Base-by-base conservation (phyloP, 2,888 invertebrate species). In the Chloroclysta siterata region DNA sequence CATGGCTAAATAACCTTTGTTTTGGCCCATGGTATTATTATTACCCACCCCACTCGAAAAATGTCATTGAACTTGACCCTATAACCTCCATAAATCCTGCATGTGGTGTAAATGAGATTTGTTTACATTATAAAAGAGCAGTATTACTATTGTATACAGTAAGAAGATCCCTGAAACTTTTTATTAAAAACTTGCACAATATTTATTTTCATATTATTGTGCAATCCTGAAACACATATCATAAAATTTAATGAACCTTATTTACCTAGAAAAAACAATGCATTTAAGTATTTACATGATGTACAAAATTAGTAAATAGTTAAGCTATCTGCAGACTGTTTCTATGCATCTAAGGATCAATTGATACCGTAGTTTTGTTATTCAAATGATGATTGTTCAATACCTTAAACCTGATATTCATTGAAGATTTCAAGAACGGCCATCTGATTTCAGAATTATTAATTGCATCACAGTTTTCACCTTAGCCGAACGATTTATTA, bases 401-500 rank as follows among this genome's bases (percentile, higher is more conserved):
- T 89, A 93, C 93, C 88, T 82, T 65, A 78, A 82, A 82, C 72
- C 89, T 83, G 89, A 91, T 70, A 75, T 75, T 77, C 73, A 63
- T 71, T 93, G 93, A 91, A 68, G 93, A 94, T 88, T 78, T 85
- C 82, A 65, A 93, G 94, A 94, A 94, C 93, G 94, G 94, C 94
- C 94, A 94, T 90, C 94, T 94, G 94, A 93, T 72, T 14, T 14
- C 47, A 15, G 63, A 48, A 39, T 5, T 3, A n/a, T n/a, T 4
- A 15, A 47, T 22, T 28, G 33, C 17, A 33, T 22, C 8, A 47
- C 14, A 15, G 42, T 10, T 11, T 46, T 33, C 15, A n/a, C 13
- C 14, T 33, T 4, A 7, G 51, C 33, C 13, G 2, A 46, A 17
- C 14, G 28, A 36, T 63, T 50, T 72, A 48, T 7, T 10, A 62